Percentiles rank a stretch among this genome's conserved stretches.
These are phyloP conservation scores for Pseudomyrmex pallidus DNA, from an alignment of 1,140 invertebrate genomes.

Conservation along the genomic window DNA sequence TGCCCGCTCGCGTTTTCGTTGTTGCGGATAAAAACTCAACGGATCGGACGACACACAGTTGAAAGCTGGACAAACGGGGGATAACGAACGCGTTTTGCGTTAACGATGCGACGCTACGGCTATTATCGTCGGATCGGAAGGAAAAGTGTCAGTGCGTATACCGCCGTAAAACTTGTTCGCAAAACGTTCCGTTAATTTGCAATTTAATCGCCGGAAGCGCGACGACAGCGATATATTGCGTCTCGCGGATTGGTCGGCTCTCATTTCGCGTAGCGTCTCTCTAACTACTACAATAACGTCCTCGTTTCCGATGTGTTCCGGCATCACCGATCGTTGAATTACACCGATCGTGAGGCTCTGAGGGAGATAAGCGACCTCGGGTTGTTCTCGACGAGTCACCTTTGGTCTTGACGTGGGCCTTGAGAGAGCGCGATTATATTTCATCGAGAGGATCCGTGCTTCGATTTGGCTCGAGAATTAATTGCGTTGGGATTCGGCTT, in stretches of 20 bases:
- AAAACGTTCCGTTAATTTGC: conserved; percentile 37
- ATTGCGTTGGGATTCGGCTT: conserved; percentile 77
- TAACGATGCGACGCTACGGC: conserved; percentile 42
- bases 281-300: conserved; percentile 59
- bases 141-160: conserved; percentile 18
- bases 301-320: conserved; percentile 52
- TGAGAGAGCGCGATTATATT: conserved; percentile 60
- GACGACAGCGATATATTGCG: conserved; percentile 18
- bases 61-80: conserved; percentile 27
- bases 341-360: conserved; percentile 56
- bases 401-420: conserved; percentile 65
- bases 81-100: conserved; percentile 43
- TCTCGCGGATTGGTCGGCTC: conserved; percentile 33
- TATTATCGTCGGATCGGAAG: conserved; percentile 38
- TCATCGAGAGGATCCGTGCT: conserved; percentile 63
- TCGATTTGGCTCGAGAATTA: conserved; percentile 75
- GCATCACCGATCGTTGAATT: conserved; percentile 61
- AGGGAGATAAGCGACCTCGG: conserved; percentile 64
- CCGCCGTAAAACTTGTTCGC: conserved; percentile 2
- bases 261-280: background rate
- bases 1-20: conserved; percentile 38
- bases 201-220: conserved; percentile 29
- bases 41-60: background rate
- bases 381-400: conserved; percentile 60
- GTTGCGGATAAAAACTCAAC: conserved; percentile 22